Conservation (phyloP, 2,888 invertebrate genomes). For the Arge pagana region DNA sequence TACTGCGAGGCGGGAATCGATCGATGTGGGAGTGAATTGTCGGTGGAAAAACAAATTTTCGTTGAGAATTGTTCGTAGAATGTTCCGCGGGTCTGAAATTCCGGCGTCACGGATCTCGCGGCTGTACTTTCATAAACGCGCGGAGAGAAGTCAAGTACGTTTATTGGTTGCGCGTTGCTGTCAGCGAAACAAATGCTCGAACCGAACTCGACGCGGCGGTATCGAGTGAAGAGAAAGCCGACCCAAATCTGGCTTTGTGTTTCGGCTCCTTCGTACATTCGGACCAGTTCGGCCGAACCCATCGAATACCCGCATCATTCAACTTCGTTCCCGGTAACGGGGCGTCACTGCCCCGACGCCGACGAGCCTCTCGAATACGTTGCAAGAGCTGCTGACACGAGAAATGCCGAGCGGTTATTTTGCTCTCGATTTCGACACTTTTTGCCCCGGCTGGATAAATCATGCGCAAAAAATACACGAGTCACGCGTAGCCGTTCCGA, state of each 20-base stretch:
- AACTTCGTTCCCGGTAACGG: constrained; percentile 13
- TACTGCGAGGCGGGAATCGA: too few species aligned
- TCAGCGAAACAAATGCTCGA: constrained; percentile 17
- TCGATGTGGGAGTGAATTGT: too few species aligned
- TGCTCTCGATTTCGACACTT: background rate
- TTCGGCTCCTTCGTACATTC: background rate
- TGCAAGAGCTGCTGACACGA: background rate
- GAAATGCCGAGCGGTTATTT: constrained; percentile 5
- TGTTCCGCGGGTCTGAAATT: too few species aligned
- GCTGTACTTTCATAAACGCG: too few species aligned
- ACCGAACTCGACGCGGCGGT: constrained; percentile 4
- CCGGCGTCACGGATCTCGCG: too few species aligned
- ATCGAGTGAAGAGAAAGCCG: constrained; percentile 4
- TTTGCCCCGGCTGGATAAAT: background rate
- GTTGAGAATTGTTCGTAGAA: too few species aligned
- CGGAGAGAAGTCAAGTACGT: constrained; percentile 32
- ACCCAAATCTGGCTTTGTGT: background rate
- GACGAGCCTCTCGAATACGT: constrained; percentile 1
- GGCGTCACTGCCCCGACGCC: background rate
- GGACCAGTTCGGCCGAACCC: background rate
- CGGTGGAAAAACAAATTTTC: too few species aligned
- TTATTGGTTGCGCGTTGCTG: constrained; percentile 36
- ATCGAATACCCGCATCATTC: constrained; percentile 18
- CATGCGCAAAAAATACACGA: background rate
- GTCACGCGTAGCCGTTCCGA: background rate